phyloP scores from a whole-genome alignment of 2,113 vertebrate species.

The Sebastes fasciatus region DNA sequence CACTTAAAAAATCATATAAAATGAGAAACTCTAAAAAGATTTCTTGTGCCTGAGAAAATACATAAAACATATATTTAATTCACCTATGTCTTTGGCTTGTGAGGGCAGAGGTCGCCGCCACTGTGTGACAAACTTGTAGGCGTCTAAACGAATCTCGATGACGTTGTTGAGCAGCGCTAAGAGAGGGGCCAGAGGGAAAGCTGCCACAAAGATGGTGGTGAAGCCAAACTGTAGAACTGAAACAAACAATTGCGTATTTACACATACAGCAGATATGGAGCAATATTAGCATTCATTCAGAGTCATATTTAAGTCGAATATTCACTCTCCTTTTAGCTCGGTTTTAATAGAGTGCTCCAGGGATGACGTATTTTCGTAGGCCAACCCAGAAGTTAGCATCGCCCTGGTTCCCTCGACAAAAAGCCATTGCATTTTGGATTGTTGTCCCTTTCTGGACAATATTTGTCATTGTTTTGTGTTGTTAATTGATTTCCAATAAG shows the following conservation, averaged over 20 bases:
- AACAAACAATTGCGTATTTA: neutral
- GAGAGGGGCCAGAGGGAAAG: constrained; percentile 95
- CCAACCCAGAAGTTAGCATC: neutral
- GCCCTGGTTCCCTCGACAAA: neutral
- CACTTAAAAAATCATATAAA: too few species aligned
- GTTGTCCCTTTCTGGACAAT: neutral
- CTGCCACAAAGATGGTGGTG: constrained; percentile 97
- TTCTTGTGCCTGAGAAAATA: neutral
- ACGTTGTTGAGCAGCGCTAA: constrained; percentile 96
- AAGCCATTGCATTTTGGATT: neutral
- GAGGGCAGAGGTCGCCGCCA: constrained; percentile 94
- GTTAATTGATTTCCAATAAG: too few species aligned
- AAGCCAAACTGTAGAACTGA: constrained; percentile 97
- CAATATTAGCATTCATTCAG: neutral
- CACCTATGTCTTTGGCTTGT: constrained; percentile 97
- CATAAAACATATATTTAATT: constrained; percentile 33
- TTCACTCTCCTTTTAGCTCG: neutral
- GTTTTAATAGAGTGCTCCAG: neutral
- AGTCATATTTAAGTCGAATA: neutral
- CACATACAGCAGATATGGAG: neutral
- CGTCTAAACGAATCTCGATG: constrained; percentile 96
- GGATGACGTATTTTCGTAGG: neutral
- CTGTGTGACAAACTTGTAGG: constrained; percentile 98
- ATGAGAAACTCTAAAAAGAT: too few species aligned
- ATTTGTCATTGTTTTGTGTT: too few species aligned